Percentiles rank a stretch among this genome's conserved stretches.
Conservation (phyloP, 2,888 invertebrate species). For the Phaonia tiefii region DNA sequence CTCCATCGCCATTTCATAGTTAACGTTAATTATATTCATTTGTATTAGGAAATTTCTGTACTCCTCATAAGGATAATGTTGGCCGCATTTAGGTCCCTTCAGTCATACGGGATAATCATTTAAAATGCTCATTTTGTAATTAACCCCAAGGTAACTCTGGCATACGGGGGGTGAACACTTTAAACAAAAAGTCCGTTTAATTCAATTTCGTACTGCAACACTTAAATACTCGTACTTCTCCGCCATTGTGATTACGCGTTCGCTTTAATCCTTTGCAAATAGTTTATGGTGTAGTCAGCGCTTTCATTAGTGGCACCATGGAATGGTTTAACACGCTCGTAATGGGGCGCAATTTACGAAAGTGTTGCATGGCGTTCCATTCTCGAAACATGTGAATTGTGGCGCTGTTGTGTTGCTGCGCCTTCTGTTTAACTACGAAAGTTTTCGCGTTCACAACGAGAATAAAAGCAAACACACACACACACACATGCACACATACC, state of each 20-base stretch:
- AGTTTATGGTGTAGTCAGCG: neutral
- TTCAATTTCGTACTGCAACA: constrained; percentile 35
- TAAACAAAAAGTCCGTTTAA: no score
- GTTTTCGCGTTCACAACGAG: constrained; percentile 22
- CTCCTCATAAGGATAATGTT: no score
- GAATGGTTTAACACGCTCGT: constrained; percentile 51
- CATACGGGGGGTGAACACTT: no score
- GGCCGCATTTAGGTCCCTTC: no score
- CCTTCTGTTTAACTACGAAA: constrained; percentile 32
- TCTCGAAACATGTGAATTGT: constrained; percentile 10
- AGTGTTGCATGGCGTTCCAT: constrained; percentile 37
- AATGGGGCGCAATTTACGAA: constrained; percentile 46
- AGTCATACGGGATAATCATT: no score
- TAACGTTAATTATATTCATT: no score
- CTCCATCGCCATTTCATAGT: neutral
- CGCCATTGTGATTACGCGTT: constrained; percentile 38
- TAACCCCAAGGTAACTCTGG: no score
- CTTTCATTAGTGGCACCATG: constrained; percentile 16
- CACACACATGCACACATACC: constrained; percentile 6
- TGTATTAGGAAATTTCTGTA: no score
- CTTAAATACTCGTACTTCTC: constrained; percentile 16
- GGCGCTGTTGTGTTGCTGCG: constrained; percentile 24
- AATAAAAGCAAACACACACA: neutral
- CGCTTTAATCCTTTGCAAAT: neutral
- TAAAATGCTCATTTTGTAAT: no score